These are phyloP conservation scores for Eumeta japonica DNA, from an alignment of 1,140 invertebrate genomes.

Conservation along the genomic window DNA sequence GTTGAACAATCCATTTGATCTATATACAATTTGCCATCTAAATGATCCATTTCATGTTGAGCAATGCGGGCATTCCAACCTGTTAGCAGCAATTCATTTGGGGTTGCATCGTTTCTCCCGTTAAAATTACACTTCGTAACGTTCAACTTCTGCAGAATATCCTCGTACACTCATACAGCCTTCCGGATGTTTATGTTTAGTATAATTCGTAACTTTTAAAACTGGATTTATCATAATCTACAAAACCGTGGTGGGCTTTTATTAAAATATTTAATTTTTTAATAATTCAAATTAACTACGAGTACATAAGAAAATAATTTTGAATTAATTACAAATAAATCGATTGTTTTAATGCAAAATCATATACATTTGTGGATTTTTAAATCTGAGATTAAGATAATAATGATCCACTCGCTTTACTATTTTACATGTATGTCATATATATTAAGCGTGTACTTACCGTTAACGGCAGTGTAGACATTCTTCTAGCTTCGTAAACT, in stretches of 20 bases:
- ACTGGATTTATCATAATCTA: slow-evolving; percentile 73
- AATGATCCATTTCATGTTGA: slow-evolving; percentile 79
- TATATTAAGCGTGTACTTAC: too few relatives aligned
- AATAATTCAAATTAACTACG: too few relatives aligned
- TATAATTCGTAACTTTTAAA: slow-evolving; percentile 64
- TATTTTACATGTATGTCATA: too few relatives aligned
- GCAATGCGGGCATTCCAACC: slow-evolving; percentile 72
- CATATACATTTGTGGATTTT: too few relatives aligned
- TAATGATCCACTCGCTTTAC: slow-evolving; percentile 18
- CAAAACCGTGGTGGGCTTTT: too few relatives aligned
- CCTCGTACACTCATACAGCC: slow-evolving; percentile 70
- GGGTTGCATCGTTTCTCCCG: slow-evolving; percentile 52
- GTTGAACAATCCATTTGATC: slow-evolving; percentile 69
- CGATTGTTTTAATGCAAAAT: too few relatives aligned
- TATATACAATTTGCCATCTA: slow-evolving; percentile 69
- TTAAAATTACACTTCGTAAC: slow-evolving; percentile 64
- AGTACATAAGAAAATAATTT: too few relatives aligned
- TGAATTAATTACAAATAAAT: too few relatives aligned
- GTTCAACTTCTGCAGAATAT: slow-evolving; percentile 66
- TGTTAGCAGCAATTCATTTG: slow-evolving; percentile 51
- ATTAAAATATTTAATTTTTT: too few relatives aligned
- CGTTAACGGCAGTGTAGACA: slow-evolving; percentile 61
- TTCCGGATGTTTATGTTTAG: slow-evolving; percentile 62
- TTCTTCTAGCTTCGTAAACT: slow-evolving; percentile 48
- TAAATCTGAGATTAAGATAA: too few relatives aligned